A percentile compares a stretch with the other conserved stretches of the same genome.
These are phyloP conservation scores for Aphyosemion australe DNA, from an alignment of 2,113 vertebrate genomes.

Conservation along the genomic window DNA sequence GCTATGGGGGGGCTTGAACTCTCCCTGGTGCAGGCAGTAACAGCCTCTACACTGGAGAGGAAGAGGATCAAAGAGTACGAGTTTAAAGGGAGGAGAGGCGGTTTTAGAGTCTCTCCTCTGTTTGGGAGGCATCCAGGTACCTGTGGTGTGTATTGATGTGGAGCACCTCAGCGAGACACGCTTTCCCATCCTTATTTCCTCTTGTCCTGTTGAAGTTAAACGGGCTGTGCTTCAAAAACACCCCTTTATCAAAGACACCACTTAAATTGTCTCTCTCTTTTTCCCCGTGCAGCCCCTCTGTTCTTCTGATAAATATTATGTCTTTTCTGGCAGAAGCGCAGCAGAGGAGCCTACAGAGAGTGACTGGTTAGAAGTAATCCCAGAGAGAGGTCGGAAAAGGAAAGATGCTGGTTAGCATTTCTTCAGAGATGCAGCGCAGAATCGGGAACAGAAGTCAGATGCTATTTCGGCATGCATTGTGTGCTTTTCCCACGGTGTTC, in stretches of 20 bases:
- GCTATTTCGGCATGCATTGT: conserved; percentile 62
- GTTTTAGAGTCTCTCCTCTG: conserved; percentile 67
- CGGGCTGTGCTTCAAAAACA: conserved; percentile 72
- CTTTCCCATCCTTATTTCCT: conserved; percentile 71
- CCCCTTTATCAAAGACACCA: conserved; percentile 76
- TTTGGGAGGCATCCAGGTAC: conserved; percentile 77
- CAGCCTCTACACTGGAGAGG: conserved; percentile 74
- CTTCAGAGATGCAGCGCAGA: conserved; percentile 55
- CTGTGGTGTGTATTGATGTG: conserved; percentile 75
- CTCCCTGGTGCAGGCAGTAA: conserved; percentile 69
- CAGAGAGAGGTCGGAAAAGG: conserved; percentile 66
- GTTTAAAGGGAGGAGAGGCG: conserved; percentile 72
- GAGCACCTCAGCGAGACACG: conserved; percentile 67
- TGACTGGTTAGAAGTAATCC: conserved; percentile 75
- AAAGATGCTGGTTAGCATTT: conserved; percentile 72
- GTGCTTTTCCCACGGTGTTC: conserved; percentile 61
- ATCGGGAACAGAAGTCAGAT: conserved; percentile 65
- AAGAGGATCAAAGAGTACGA: conserved; percentile 75
- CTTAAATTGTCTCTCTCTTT: conserved; percentile 71
- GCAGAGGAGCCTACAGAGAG: conserved; percentile 66
- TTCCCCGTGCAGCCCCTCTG: conserved; percentile 56
- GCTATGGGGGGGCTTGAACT: conserved; percentile 69
- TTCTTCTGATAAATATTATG: conserved; percentile 75
- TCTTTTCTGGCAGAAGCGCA: conserved; percentile 64
- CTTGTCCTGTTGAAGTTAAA: conserved; percentile 76